Evolutionary conservation across 2,113 vertebrate species (phyloP).

Genomic region (Oreocharis arfaki): DNA sequence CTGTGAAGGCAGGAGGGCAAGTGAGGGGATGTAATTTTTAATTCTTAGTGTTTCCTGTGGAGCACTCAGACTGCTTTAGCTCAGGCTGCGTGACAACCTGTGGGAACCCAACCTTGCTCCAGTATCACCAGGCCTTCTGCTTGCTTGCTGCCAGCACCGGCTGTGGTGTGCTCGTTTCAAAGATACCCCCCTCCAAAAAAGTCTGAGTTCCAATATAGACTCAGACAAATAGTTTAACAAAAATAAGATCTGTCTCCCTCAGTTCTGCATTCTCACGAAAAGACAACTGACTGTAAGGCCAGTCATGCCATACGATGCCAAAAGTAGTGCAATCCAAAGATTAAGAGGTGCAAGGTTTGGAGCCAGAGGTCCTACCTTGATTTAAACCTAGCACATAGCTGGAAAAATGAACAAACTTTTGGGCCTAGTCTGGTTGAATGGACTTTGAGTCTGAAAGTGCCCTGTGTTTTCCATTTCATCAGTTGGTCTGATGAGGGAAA

Average conservation of each 20-base stretch:
- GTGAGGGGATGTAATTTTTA: background rate
- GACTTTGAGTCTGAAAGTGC: background rate
- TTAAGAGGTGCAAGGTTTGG: background rate
- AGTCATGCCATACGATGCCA: background rate
- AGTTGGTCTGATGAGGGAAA: background rate
- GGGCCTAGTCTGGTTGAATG: background rate
- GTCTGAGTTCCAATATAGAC: background rate
- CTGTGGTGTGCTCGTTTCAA: background rate
- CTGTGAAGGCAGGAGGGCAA: background rate
- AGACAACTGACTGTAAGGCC: background rate
- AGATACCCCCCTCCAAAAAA: background rate
- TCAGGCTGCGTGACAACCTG: background rate
- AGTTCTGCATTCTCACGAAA: background rate
- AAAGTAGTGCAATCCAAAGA: background rate
- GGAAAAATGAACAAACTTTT: background rate
- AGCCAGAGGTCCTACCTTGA: background rate
- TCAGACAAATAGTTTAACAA: background rate
- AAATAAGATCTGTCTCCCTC: background rate
- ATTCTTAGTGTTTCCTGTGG: background rate
- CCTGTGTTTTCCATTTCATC: background rate
- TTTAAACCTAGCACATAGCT: background rate
- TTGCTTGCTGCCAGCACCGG: background rate
- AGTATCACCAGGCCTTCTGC: background rate
- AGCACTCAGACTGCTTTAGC: background rate
- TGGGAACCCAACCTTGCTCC: background rate